Evolutionary conservation across 2,888 invertebrate genomes (phyloP).

Genomic region (Sphecodes monilicornis): DNA sequence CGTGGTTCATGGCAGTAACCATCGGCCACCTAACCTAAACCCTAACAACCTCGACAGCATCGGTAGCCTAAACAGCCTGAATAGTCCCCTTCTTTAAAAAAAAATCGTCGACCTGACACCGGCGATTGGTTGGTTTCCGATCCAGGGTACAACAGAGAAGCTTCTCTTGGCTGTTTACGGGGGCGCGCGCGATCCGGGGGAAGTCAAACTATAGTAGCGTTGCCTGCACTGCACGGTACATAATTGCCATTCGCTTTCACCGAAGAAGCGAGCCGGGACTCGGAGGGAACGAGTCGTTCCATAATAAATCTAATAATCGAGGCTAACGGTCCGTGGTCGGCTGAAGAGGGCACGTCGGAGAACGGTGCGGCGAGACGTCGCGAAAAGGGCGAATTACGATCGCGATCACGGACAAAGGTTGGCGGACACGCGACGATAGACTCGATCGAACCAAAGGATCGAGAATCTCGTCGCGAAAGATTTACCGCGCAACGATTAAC

Average conservation of each 20-base stretch:
- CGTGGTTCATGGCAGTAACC: constrained; percentile 47
- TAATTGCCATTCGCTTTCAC: constrained; percentile 73
- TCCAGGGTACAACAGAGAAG: constrained; percentile 17
- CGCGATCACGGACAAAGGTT: background rate
- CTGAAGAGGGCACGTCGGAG: constrained; percentile 1
- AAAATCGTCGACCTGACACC: background rate
- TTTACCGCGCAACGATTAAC: background rate
- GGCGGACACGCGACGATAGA: background rate
- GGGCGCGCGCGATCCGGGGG: constrained; percentile 26
- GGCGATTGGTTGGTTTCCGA: constrained; percentile 41
- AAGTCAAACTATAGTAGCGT: constrained; percentile 2
- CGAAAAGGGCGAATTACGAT: background rate
- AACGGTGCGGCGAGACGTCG: background rate
- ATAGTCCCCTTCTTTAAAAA: background rate
- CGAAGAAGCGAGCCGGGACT: constrained; percentile 34
- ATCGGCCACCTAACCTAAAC: constrained; percentile 17
- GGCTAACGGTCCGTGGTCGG: constrained; percentile 39
- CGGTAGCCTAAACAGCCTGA: background rate
- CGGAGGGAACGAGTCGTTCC: constrained; percentile 31
- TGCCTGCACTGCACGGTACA: constrained; percentile 52
- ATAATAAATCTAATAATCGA: constrained; percentile 67
- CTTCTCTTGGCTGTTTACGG: constrained; percentile 43
- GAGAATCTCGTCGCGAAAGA: background rate
- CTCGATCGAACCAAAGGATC: background rate
- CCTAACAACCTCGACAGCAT: background rate